phyloP scores from a whole-genome alignment of 2,113 vertebrate species.

The Stigmatopora nigra region DNA sequence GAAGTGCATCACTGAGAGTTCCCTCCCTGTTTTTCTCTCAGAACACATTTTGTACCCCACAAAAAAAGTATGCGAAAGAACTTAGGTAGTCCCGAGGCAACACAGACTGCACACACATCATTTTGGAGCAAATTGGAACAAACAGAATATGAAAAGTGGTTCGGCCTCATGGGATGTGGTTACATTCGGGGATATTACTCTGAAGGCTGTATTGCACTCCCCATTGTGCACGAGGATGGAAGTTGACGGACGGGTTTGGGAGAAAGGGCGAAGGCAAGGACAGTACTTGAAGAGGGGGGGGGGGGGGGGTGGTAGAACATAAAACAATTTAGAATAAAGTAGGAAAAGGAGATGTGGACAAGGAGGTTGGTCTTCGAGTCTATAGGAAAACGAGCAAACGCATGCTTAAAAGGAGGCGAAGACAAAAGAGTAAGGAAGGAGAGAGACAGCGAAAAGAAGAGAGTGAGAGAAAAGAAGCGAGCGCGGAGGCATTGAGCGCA shows the following conservation, averaged over 20 bases:
- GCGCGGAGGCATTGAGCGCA: conserved; percentile 57
- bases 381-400: conserved; percentile 50
- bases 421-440: conserved; percentile 42
- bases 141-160: conserved; percentile 65
- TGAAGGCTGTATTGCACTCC: conserved; percentile 47
- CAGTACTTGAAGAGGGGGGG: conserved; percentile 18
- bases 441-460: not conserved
- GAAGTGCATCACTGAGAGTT: conserved; percentile 24
- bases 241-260: conserved; percentile 18
- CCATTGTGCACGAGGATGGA: conserved; percentile 9
- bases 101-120: conserved; percentile 55
- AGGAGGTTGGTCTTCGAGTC: conserved; percentile 43
- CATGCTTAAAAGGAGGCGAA: conserved; percentile 41
- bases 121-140: conserved; percentile 64
- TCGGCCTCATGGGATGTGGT: conserved; percentile 48
- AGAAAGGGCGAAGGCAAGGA: conserved; percentile 48
- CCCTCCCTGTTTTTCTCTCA: conserved; percentile 14
- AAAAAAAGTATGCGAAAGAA: conserved; percentile 47
- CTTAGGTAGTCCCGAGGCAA: conserved; percentile 53
- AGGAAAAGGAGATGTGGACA: conserved; percentile 52
- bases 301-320: conserved; percentile 26
- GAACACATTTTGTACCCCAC: conserved; percentile 38
- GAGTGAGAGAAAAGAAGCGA: conserved; percentile 28
- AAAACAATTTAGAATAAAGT: conserved; percentile 31
- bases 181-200: conserved; percentile 53